Evolutionary conservation across 2,888 invertebrate genomes (phyloP).

Genomic region (Hemistola chrysoprasaria): DNA sequence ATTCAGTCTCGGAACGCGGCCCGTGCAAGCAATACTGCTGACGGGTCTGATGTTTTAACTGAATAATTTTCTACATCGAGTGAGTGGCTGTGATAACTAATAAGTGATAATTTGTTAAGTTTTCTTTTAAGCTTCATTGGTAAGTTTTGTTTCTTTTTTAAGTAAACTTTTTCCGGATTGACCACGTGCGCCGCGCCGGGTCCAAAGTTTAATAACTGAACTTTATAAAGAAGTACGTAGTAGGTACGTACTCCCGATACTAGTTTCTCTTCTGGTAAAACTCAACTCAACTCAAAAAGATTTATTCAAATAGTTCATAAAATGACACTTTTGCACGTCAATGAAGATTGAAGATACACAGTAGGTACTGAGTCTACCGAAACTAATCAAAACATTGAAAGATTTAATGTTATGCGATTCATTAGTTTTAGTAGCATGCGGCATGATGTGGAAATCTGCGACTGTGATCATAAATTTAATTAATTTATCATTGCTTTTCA

Average conservation of each 20-base stretch:
- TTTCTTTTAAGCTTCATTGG: slow-evolving; percentile 37
- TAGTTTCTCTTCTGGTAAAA: slow-evolving; percentile 19
- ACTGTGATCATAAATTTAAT: too few species aligned
- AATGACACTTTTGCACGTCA: too few species aligned
- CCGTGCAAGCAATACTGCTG: slow-evolving; percentile 45
- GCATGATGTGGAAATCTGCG: too few species aligned
- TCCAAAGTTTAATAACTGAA: slow-evolving; percentile 21
- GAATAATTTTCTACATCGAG: slow-evolving; percentile 33
- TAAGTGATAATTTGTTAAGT: slow-evolving; percentile 54
- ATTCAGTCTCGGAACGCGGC: slow-evolving; percentile 61
- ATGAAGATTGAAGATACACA: too few species aligned
- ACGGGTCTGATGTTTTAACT: slow-evolving; percentile 31
- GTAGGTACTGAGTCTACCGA: too few species aligned
- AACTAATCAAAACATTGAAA: slow-evolving; percentile 17
- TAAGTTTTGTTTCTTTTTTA: slow-evolving; percentile 36
- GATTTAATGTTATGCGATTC: slow-evolving; percentile 15
- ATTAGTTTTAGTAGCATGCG: slow-evolving; percentile 10
- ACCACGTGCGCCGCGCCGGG: slow-evolving; percentile 32
- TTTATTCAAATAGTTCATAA: too few species aligned
- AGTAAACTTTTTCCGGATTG: slow-evolving; percentile 14
- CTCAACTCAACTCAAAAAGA: too few species aligned
- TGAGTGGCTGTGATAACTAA: slow-evolving; percentile 60
- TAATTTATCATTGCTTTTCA: too few species aligned
- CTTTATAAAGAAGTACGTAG: slow-evolving; percentile 16
- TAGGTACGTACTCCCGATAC: slow-evolving; percentile 13